These are phyloP conservation scores for Protobothrops mucrosquamatus DNA, from an alignment of 2,113 vertebrate species.

Conservation along the genomic window DNA sequence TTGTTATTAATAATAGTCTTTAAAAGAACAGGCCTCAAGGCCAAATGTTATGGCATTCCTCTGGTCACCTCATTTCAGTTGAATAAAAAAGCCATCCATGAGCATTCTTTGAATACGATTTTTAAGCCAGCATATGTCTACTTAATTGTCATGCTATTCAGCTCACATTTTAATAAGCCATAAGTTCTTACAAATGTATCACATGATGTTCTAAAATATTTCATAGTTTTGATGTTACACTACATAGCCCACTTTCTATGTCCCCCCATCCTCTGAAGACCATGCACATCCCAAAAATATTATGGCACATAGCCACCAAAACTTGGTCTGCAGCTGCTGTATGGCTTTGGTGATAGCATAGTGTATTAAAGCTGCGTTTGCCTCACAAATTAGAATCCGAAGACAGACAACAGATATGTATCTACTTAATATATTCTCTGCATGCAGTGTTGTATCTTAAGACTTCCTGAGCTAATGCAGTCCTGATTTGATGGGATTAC, in stretches of 20 bases:
- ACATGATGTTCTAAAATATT: background rate
- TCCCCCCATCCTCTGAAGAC: background rate
- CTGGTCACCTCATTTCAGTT: background rate
- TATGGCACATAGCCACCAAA: background rate
- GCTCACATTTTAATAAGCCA: background rate
- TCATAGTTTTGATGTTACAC: background rate
- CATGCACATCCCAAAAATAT: background rate
- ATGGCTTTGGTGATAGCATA: background rate
- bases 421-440: background rate
- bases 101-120: background rate
- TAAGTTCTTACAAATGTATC: background rate
- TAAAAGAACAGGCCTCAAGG: background rate
- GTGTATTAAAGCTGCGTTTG: background rate
- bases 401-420: background rate
- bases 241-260: background rate
- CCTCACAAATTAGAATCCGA: background rate
- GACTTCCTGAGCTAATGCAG: background rate
- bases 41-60: background rate
- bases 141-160: background rate
- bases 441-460: background rate
- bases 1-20: background rate
- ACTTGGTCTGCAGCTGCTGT: background rate
- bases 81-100: background rate
- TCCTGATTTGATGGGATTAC: background rate
- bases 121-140: background rate